phyloP scores from a whole-genome alignment of 2,113 vertebrate genomes.

The Aramus guarauna region DNA sequence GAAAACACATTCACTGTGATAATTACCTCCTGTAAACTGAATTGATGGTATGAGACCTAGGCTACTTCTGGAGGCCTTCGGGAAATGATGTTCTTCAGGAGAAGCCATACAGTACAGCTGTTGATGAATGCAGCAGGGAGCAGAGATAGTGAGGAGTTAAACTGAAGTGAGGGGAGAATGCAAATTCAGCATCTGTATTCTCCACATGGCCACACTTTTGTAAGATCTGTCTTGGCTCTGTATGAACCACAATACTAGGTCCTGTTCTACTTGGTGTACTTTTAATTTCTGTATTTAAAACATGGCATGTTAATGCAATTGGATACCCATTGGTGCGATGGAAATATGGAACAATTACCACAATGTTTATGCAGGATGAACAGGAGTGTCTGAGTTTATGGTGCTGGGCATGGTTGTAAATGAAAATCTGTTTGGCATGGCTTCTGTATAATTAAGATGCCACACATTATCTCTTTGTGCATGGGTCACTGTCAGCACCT shows the following conservation, averaged over 20 bases:
- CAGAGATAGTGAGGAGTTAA: background rate
- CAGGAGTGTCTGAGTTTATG: background rate
- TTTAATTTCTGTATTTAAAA: background rate
- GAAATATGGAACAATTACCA: background rate
- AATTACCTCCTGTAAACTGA: background rate
- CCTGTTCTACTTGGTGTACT: background rate
- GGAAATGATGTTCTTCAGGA: background rate
- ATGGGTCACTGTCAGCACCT: background rate
- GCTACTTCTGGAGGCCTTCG: background rate
- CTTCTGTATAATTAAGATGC: background rate
- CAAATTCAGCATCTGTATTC: background rate
- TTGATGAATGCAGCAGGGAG: background rate
- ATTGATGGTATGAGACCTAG: background rate
- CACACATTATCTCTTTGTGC: background rate
- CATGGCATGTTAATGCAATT: background rate
- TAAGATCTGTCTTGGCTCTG: background rate
- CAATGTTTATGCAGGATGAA: background rate
- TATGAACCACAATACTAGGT: background rate
- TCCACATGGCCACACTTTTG: fast-evolving
- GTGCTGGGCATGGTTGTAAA: background rate
- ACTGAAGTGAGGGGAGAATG: background rate
- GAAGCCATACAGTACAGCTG: background rate
- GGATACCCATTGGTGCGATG: fast-evolving
- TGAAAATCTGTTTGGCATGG: background rate
- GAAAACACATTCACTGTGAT: background rate